Evolutionary conservation across 2,888 invertebrate species (phyloP).

Genomic region (Matsumyia berberina): DNA sequence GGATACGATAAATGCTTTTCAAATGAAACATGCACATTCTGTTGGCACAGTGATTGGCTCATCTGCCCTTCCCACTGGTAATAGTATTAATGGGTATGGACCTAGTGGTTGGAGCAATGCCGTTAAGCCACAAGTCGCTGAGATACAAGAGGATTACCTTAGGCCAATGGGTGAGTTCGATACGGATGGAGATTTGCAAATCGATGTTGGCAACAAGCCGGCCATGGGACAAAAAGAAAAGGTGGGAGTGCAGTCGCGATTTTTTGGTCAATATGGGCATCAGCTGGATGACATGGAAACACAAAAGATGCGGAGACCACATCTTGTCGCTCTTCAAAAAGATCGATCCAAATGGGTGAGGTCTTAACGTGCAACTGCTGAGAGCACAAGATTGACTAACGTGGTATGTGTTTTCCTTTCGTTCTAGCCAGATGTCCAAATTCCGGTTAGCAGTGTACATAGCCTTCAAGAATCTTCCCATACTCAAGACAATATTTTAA

Average conservation of each 20-base stretch:
- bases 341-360: constrained; percentile 35
- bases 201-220: constrained; percentile 6
- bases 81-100: constrained; percentile 20
- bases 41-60: constrained; percentile 27
- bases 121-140: constrained; percentile 56
- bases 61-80: neutral
- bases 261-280: constrained; percentile 5
- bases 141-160: constrained; percentile 56
- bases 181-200: constrained; percentile 31
- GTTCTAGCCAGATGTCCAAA: constrained; percentile 24
- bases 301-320: neutral
- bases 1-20: constrained; percentile 47
- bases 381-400: neutral
- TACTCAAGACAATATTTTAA: neutral
- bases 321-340: neutral
- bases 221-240: neutral
- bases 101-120: constrained; percentile 4
- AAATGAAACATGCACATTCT: constrained; percentile 53
- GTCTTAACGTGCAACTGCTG: neutral
- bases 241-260: neutral
- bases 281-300: neutral
- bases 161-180: constrained; percentile 37
- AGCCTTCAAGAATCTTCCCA: too few species aligned
- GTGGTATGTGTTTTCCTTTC: constrained; percentile 3
- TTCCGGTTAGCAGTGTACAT: neutral